Percentiles rank a stretch among this genome's conserved stretches.
Evolutionary conservation across 2,797 vertebrate genomes (phyloP).

Genomic region (Schizopygopsis pylzovi): DNA sequence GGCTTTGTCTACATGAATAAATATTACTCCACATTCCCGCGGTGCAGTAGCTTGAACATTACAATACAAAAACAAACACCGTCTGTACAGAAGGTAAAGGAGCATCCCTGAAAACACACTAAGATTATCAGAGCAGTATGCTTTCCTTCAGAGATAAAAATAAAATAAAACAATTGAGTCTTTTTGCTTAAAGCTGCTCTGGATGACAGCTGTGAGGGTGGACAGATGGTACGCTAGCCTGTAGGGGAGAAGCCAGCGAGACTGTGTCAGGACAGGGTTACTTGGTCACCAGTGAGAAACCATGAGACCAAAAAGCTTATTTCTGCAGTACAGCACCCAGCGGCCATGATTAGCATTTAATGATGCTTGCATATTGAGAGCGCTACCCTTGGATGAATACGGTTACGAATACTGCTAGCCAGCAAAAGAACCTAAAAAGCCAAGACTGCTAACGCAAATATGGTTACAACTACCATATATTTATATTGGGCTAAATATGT

Average conservation of each 20-base stretch:
- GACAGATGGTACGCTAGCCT: conserved; percentile 50
- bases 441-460: background rate
- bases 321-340: conserved; percentile 2
- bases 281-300: conserved; percentile 48
- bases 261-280: conserved; percentile 47
- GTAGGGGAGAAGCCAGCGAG: conserved; percentile 20
- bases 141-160: background rate
- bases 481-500: background rate
- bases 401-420: background rate
- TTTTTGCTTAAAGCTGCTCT: conserved; percentile 42
- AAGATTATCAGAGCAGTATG: conserved; percentile 32
- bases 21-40: background rate
- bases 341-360: conserved; percentile 31
- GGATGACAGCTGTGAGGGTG: conserved; percentile 24
- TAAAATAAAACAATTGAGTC: too few relatives aligned
- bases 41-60: background rate
- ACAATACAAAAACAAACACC: background rate
- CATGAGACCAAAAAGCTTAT: conserved; percentile 15
- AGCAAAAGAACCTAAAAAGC: background rate
- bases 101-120: background rate
- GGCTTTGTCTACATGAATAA: conserved; percentile 9
- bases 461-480: too few relatives aligned
- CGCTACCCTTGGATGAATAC: background rate
- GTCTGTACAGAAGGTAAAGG: conserved; percentile 12
- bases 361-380: conserved; percentile 18